phyloP scores from a whole-genome alignment of 2,888 invertebrate genomes.

The Rhamphomyia laevipes region DNA sequence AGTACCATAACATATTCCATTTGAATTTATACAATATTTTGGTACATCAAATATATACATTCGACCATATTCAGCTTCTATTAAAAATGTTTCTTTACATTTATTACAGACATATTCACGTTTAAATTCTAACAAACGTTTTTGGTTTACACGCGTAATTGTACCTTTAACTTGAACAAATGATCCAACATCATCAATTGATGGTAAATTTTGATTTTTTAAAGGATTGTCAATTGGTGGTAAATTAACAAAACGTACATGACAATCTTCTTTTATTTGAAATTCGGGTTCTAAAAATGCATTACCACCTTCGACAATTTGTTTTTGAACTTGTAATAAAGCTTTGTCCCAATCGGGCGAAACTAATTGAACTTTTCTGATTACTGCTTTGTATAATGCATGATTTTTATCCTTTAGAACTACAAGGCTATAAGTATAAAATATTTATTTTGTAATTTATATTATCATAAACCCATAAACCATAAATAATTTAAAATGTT shows the following conservation, averaged over 20 bases:
- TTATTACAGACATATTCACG: constrained; percentile 63
- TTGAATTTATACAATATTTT: constrained; percentile 39
- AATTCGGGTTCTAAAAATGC: constrained; percentile 28
- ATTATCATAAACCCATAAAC: too few species aligned
- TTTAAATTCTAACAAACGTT: constrained; percentile 65
- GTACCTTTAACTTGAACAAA: constrained; percentile 63
- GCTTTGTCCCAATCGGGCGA: constrained; percentile 46
- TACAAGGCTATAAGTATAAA: too few species aligned
- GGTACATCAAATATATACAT: constrained; percentile 39
- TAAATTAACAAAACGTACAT: constrained; percentile 53
- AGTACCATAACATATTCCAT: constrained; percentile 37
- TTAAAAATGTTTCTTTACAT: constrained; percentile 54
- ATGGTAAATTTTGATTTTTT: constrained; percentile 54
- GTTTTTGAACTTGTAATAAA: constrained; percentile 48
- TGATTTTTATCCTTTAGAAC: too few species aligned
- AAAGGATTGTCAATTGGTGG: constrained; percentile 46
- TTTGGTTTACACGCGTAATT: constrained; percentile 58
- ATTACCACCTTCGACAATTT: constrained; percentile 38
- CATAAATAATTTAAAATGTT: too few species aligned
- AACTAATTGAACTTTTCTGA: too few species aligned
- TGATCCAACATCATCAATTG: constrained; percentile 55
- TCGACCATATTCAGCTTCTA: constrained; percentile 58
- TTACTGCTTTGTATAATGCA: too few species aligned
- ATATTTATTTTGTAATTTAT: too few species aligned
- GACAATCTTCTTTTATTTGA: constrained; percentile 50